phyloP scores from a whole-genome alignment of 2,888 invertebrate species.

The Drosophila monieri region DNA sequence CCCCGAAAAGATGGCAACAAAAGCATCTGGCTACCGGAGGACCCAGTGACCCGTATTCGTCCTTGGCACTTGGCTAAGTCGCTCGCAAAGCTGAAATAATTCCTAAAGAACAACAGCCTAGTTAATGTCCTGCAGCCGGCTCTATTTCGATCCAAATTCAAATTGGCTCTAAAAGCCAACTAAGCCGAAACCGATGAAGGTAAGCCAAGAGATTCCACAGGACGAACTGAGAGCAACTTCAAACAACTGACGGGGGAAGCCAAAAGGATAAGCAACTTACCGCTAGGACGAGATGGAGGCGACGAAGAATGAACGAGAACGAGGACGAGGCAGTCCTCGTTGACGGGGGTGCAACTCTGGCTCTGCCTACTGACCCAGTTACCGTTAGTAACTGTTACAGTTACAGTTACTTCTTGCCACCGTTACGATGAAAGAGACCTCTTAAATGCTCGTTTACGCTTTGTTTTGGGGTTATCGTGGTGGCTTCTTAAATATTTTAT shows the following conservation, averaged over 20 bases:
- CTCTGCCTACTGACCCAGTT: conserved; percentile 50
- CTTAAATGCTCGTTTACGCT: conserved; percentile 40
- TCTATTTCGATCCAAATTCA: conserved; percentile 18
- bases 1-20: conserved; percentile 10
- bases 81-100: conserved; percentile 24
- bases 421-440: conserved; percentile 8
- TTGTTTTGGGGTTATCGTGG: conserved; percentile 9
- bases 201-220: conserved; percentile 1
- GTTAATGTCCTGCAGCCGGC: background rate
- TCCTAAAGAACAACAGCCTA: background rate
- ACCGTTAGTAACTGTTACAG: conserved; percentile 26
- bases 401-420: background rate
- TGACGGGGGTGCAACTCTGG: conserved; percentile 22
- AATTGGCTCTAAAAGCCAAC: conserved; percentile 20
- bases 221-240: background rate
- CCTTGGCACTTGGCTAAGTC: conserved; percentile 10
- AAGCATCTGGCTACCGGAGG: too few species aligned
- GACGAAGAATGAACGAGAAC: conserved; percentile 12
- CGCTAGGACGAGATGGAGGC: conserved; percentile 14
- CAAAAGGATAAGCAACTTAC: conserved; percentile 25
- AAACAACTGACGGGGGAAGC: background rate
- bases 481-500: conserved; percentile 8
- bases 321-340: conserved; percentile 24
- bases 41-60: conserved; percentile 33
- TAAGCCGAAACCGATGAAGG: background rate